phyloP scores from a whole-genome alignment of 2,113 vertebrate genomes.

The Reinhardtius hippoglossoides region DNA sequence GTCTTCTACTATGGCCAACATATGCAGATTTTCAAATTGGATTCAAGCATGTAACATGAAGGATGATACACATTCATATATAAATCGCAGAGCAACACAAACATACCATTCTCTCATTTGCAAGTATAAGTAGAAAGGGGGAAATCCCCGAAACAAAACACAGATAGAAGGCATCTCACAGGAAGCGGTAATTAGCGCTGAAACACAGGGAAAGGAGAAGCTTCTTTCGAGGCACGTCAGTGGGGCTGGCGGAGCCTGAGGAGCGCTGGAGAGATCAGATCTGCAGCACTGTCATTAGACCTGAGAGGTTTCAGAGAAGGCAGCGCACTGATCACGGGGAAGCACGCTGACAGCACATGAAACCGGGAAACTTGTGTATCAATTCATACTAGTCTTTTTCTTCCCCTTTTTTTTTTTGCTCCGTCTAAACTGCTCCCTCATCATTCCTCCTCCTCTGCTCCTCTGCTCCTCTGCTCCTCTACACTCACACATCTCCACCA shows the following conservation, averaged over 20 bases:
- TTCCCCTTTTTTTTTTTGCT: slow-evolving; percentile 6
- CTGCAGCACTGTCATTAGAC: slow-evolving; percentile 61
- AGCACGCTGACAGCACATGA: slow-evolving; percentile 69
- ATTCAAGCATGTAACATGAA: not conserved
- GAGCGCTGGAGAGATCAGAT: slow-evolving; percentile 58
- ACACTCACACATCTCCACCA: slow-evolving; percentile 5
- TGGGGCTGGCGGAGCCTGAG: slow-evolving; percentile 53
- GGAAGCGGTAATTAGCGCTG: slow-evolving; percentile 55
- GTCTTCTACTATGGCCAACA: not conserved
- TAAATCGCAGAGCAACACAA: slow-evolving; percentile 13
- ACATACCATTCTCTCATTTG: slow-evolving; percentile 4
- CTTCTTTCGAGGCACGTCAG: slow-evolving; percentile 54
- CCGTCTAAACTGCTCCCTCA: slow-evolving; percentile 52
- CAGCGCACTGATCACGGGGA: slow-evolving; percentile 34
- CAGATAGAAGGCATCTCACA: slow-evolving; percentile 20
- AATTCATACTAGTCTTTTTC: slow-evolving; percentile 40
- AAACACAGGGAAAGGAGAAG: slow-evolving; percentile 34
- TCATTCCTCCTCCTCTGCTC: slow-evolving; percentile 19
- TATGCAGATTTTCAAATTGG: slow-evolving; percentile 7
- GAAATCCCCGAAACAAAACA: slow-evolving; percentile 49
- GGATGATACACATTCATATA: not conserved
- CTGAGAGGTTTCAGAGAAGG: slow-evolving; percentile 55
- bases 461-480: slow-evolving; percentile 11
- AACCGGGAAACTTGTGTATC: slow-evolving; percentile 57
- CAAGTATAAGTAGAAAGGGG: slow-evolving; percentile 8